Percentiles rank a stretch among this genome's conserved stretches.
phyloP scores from a whole-genome alignment of 1,140 invertebrate species.

The Mamestra configurata region DNA sequence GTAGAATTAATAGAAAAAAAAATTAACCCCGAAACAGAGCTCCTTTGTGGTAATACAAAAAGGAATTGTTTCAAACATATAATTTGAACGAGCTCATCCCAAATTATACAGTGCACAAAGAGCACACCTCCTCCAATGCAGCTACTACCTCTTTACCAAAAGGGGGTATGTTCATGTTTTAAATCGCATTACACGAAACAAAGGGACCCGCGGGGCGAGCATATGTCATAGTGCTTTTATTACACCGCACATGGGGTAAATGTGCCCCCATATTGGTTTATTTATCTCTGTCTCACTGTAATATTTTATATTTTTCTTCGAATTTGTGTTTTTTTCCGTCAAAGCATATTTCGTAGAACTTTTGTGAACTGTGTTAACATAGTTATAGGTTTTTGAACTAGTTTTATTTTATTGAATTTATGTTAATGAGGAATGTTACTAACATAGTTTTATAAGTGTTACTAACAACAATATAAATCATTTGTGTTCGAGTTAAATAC shows the following conservation, averaged over 20 bases:
- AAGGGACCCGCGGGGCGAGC: not conserved
- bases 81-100: not conserved
- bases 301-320: not conserved
- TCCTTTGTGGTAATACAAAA: slow-evolving; percentile 1
- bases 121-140: slow-evolving; percentile 6
- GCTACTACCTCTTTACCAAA: slow-evolving; percentile 3
- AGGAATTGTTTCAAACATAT: not conserved
- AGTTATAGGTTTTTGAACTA: not conserved
- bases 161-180: slow-evolving; percentile 37
- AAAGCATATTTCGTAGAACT: not conserved
- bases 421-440: too few relatives aligned
- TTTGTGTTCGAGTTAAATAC: too few relatives aligned
- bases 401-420: too few relatives aligned
- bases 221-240: slow-evolving; percentile 51
- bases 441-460: too few relatives aligned
- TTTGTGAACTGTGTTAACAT: not conserved
- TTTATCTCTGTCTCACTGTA: slow-evolving; percentile 44
- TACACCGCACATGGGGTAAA: slow-evolving; percentile 43
- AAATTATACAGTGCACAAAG: slow-evolving; percentile 9
- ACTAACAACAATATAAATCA: too few relatives aligned
- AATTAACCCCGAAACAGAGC: not conserved
- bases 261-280: slow-evolving; percentile 49
- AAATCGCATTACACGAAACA: slow-evolving; percentile 46
- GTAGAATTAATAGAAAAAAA: not conserved
- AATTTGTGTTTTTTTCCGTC: not conserved